A percentile compares a stretch with the other conserved stretches of the same genome.
Evolutionary conservation across 1,140 invertebrate genomes (phyloP).

Genomic region (Holcopasites calliopsidis): DNA sequence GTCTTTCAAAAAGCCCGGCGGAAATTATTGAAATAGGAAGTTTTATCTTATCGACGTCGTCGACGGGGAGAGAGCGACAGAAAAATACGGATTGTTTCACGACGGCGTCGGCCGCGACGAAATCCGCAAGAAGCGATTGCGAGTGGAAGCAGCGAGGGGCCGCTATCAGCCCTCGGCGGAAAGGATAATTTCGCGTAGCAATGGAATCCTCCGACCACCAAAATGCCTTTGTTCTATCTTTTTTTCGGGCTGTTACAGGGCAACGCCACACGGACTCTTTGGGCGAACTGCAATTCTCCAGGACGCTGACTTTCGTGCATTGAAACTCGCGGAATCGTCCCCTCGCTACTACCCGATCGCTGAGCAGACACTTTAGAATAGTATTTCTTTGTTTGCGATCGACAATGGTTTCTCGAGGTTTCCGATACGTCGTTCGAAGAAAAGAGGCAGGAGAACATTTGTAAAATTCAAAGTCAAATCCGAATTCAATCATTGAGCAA

Average conservation of each 20-base stretch:
- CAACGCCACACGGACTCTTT: not conserved
- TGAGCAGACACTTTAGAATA: slow-evolving; percentile 8
- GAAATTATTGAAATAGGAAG: slow-evolving; percentile 30
- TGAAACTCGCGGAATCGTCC: slow-evolving; percentile 11
- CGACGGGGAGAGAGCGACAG: slow-evolving; percentile 1
- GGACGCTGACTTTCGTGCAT: not conserved
- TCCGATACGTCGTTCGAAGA: not conserved
- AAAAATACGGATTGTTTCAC: slow-evolving; percentile 28
- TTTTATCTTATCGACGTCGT: slow-evolving; percentile 9
- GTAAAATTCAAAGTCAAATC: no score
- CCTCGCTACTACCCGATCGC: not conserved
- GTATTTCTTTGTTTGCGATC: not conserved
- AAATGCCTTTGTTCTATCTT: slow-evolving; percentile 34
- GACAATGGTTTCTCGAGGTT: not conserved
- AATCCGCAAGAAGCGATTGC: slow-evolving; percentile 29
- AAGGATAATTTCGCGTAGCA: slow-evolving; percentile 44
- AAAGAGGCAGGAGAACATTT: not conserved
- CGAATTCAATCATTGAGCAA: no score
- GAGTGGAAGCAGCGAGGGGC: not conserved
- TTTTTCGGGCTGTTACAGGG: slow-evolving; percentile 15
- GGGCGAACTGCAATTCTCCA: slow-evolving; percentile 19
- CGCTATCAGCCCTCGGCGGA: slow-evolving; percentile 14
- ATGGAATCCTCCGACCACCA: slow-evolving; percentile 34
- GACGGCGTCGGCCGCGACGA: not conserved
- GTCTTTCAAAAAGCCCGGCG: not conserved